Evolutionary conservation across 2,113 vertebrate genomes (phyloP), one percentile per base, ranked within the genome.

Genomic region (Synchiropus splendidus): DNA sequence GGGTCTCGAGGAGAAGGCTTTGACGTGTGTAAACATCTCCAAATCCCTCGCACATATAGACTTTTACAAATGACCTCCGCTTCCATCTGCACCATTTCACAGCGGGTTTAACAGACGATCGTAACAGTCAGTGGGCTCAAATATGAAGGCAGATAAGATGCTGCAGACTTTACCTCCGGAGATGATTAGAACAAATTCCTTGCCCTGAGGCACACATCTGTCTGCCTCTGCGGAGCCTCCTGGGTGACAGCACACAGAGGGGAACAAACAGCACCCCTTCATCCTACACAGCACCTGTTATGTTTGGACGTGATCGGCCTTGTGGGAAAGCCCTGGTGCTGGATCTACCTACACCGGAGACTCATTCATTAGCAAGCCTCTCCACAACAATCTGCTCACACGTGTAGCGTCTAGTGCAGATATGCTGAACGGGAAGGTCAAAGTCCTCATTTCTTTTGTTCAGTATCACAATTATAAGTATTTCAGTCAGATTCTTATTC

Each of bases 51-150:
- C 45, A 35, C 48, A 51, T 42, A 48, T 46, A 27, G 17, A 36
- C 53, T 27, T 27, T 27, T 5, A 27, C 21, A 27, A 27, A 27
- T 27, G 21, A 8, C 21, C 21, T 40, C 46, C 13, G 32, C 48
- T 45, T 56, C 48, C 64, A 57, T 63, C 58, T 67, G 65, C 58
- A 48, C 50, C 50, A 60, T 74, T 76, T 69, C 72, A 77, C 64
- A 66, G 41, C 45, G 63, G 57, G 65, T 61, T 74, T 51, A 67
- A 51, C 62, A 72, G 51, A 46, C 52, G 63, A 48, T 63, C 70
- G 65, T 68, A 65, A 66, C 51, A 37, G 64, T 58, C 36, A 47
- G 35, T 32, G 9, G 42, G 18, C 31, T 58, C 49, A 36, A 51
- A 65, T 74, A 62, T 58, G 56, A 67, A 64, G 47, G 62, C 55